phyloP scores from a whole-genome alignment of 2,113 vertebrate species.

The Grammomys dolichurus region DNA sequence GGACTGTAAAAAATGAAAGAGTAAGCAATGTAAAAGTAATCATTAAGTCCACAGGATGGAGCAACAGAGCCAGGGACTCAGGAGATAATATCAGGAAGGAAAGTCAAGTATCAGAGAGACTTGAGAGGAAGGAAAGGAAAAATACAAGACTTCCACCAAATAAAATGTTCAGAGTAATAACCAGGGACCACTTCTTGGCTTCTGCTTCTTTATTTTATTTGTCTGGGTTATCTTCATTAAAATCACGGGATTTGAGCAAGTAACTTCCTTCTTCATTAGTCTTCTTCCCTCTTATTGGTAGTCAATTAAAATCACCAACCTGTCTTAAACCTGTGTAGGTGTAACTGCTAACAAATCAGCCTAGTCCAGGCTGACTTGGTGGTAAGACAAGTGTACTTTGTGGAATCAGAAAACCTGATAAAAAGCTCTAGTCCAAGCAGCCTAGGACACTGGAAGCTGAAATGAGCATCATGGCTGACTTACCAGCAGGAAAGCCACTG shows the following conservation, averaged over 20 bases:
- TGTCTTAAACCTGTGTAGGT: background rate
- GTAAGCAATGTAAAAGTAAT: background rate
- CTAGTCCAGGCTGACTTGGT: background rate
- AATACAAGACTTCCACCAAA: background rate
- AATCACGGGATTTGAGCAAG: background rate
- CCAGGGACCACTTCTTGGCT: background rate
- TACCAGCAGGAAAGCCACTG: background rate
- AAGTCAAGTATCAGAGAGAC: background rate
- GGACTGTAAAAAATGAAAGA: constrained; percentile 28
- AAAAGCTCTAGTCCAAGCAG: background rate
- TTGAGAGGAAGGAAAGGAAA: background rate
- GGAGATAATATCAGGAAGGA: background rate
- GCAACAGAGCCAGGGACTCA: background rate
- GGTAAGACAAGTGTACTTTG: background rate
- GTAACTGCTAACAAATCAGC: background rate
- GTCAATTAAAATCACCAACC: constrained; percentile 6
- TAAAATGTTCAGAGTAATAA: background rate
- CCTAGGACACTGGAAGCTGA: background rate
- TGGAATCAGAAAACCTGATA: background rate
- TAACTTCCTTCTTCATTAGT: background rate
- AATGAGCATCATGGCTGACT: background rate
- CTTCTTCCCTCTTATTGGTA: background rate
- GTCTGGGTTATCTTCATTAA: background rate
- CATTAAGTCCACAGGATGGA: background rate
- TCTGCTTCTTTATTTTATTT: background rate